Conservation (phyloP, 2,113 vertebrate genomes). For the Notarius lentiginosus region DNA sequence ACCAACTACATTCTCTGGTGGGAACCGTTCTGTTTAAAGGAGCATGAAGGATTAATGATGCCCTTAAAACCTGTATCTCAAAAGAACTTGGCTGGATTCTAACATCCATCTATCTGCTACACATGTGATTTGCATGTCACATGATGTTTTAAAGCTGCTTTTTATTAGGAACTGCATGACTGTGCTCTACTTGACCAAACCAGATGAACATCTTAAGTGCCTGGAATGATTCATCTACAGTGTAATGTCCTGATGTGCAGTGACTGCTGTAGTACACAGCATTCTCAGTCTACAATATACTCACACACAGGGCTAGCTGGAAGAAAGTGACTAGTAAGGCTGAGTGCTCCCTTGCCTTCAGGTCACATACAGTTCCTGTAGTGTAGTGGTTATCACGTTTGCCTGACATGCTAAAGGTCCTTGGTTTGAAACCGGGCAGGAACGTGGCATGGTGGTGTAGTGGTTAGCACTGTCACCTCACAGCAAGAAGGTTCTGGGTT, state of each 20-base stretch:
- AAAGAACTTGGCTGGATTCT: not conserved
- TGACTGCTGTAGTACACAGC: not conserved
- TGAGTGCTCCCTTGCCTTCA: not conserved
- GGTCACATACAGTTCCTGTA: not conserved
- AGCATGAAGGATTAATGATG: constrained; percentile 1
- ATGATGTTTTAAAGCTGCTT: constrained; percentile 1
- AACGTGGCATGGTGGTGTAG: no score
- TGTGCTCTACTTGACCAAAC: not conserved
- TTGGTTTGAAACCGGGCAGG: no score
- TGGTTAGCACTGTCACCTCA: no score
- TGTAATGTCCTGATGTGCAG: constrained; percentile 14
- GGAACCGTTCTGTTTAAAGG: not conserved
- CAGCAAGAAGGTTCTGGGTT: no score
- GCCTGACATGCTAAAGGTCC: no score
- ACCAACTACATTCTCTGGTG: not conserved
- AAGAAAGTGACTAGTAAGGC: not conserved
- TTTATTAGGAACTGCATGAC: not conserved
- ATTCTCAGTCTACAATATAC: not conserved
- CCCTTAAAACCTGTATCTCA: not conserved
- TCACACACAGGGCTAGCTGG: not conserved
- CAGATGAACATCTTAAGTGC: not conserved
- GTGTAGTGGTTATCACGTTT: no score
- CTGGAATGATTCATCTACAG: not conserved
- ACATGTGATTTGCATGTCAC: constrained; percentile 4
- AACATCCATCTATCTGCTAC: not conserved